A percentile compares a stretch with the other conserved stretches of the same genome.
Evolutionary conservation across 2,888 invertebrate species (phyloP).

Genomic region (Leptinotarsa juncta): DNA sequence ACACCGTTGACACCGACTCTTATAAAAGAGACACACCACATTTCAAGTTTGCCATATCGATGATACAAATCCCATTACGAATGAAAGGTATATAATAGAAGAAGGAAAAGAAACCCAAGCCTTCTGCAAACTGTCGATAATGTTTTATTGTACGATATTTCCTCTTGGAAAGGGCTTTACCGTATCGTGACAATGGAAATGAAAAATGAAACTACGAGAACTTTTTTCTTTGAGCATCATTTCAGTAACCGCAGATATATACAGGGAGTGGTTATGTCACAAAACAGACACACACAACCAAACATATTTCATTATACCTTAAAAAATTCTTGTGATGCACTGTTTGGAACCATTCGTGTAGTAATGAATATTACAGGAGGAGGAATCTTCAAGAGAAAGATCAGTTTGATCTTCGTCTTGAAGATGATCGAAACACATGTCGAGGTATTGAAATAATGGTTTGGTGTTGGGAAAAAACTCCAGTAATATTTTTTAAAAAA

Average conservation of each 20-base stretch:
- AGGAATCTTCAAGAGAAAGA: no score
- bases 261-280: background rate
- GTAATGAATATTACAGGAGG: no score
- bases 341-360: no score
- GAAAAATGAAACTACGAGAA: background rate
- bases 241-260: background rate
- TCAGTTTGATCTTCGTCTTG: no score
- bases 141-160: constrained; percentile 1
- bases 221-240: background rate
- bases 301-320: no score
- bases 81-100: background rate
- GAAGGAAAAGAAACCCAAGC: background rate
- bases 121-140: constrained; percentile 11
- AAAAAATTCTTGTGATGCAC: no score
- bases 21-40: background rate
- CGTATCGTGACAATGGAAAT: background rate
- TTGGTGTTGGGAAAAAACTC: no score
- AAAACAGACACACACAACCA: no score
- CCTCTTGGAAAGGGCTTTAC: background rate
- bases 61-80: constrained; percentile 3
- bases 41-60: background rate
- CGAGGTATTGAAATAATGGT: no score
- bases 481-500: no score
- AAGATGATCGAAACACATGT: no score
- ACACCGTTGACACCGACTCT: background rate